phyloP scores from a whole-genome alignment of 2,797 vertebrate genomes.

The Argyrosomus regius region DNA sequence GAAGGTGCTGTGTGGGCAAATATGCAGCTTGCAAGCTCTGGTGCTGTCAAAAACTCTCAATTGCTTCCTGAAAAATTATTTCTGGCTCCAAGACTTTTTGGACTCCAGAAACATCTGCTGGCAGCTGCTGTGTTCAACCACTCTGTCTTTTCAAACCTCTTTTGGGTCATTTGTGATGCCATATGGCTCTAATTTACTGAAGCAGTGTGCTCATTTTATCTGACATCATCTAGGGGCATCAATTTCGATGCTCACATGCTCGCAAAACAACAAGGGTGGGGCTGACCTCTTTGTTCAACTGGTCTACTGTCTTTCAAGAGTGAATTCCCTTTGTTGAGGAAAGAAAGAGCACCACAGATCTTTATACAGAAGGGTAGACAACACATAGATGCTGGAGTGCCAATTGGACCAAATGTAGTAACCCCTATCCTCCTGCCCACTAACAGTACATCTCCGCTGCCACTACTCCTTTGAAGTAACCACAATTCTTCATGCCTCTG shows the following conservation, averaged over 20 bases:
- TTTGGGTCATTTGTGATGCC: slow-evolving; percentile 15
- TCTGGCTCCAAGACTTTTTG: neutral
- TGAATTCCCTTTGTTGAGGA: slow-evolving; percentile 20
- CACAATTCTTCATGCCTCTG: slow-evolving; percentile 39
- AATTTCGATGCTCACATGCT: neutral
- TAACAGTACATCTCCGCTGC: slow-evolving; percentile 30
- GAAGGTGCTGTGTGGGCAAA: slow-evolving; percentile 31
- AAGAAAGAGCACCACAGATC: neutral
- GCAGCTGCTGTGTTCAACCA: neutral
- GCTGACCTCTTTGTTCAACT: slow-evolving; percentile 32
- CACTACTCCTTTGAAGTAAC: slow-evolving; percentile 59
- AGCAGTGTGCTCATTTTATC: slow-evolving; percentile 7
- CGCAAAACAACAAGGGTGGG: slow-evolving; percentile 16
- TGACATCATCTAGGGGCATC: slow-evolving; percentile 33
- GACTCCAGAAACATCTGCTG: slow-evolving; percentile 5
- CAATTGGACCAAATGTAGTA: neutral
- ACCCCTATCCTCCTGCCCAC: slow-evolving; percentile 1
- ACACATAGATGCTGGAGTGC: neutral
- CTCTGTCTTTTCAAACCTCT: slow-evolving; percentile 12
- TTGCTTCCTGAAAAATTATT: slow-evolving; percentile 10
- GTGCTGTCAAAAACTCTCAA: slow-evolving; percentile 14
- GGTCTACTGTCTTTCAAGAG: slow-evolving; percentile 12
- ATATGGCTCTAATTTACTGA: slow-evolving; percentile 15
- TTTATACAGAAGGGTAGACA: slow-evolving; percentile 2
- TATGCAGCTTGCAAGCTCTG: neutral